phyloP scores from a whole-genome alignment of 1,140 invertebrate genomes.

The Habropoda laboriosa region DNA sequence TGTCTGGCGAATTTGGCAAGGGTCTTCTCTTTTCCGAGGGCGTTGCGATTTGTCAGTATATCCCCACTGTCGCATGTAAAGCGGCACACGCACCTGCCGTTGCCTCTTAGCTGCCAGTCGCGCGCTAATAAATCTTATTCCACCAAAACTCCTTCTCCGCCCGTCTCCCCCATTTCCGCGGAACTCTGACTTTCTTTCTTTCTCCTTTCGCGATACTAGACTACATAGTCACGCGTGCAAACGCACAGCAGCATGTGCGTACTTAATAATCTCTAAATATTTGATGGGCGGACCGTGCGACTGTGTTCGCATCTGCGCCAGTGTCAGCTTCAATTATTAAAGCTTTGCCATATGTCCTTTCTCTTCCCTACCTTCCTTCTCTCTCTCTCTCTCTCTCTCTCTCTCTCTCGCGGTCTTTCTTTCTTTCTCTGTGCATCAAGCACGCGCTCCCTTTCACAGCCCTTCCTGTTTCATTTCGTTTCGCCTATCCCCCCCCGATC shows the following conservation, averaged over 20 bases:
- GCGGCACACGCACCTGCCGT: constrained; percentile 56
- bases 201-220: not conserved
- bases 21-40: constrained; percentile 32
- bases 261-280: constrained; percentile 75
- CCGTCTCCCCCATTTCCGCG: no score
- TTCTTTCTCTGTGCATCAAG: not conserved
- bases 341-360: constrained; percentile 71
- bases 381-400: constrained; percentile 15
- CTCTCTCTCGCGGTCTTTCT: not conserved
- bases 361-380: constrained; percentile 31
- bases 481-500: constrained; percentile 7
- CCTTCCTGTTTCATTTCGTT: not conserved
- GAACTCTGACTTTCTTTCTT: not conserved
- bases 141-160: constrained; percentile 49
- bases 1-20: constrained; percentile 44
- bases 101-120: constrained; percentile 12
- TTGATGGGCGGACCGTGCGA: constrained; percentile 65
- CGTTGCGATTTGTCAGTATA: constrained; percentile 52
- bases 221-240: not conserved
- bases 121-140: constrained; percentile 68
- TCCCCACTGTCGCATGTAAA: constrained; percentile 32
- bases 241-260: constrained; percentile 38
- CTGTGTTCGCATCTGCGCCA: constrained; percentile 68
- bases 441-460: not conserved
- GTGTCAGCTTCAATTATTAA: constrained; percentile 75